Base-by-base conservation (phyloP, 2,797 vertebrate genomes). In the Hippopotamyrus pictus region DNA sequence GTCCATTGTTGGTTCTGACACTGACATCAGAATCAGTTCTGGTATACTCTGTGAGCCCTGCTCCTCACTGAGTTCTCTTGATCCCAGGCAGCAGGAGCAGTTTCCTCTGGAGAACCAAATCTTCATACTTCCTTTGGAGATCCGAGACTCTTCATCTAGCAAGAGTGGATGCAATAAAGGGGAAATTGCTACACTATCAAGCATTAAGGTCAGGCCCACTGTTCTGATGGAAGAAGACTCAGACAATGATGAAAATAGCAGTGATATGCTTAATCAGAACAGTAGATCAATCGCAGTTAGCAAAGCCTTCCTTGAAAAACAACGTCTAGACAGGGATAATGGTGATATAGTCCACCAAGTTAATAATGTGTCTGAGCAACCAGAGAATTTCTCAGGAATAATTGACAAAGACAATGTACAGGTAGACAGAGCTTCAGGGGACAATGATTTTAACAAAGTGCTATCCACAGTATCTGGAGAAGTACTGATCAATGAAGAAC, bases 401-500 rank as follows among this genome's bases (percentile, higher is more conserved):
- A 69, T 6, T 88, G 93, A 93, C 90, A 93, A 94, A 91, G 92
- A 94, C 89, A 90, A 14, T 19, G 0, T 17, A 73, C 12, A 59
- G 88, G 88, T 50, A 89, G 89, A 14, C 87, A 88, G 88, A 48
- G 89, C 89, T 92, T 92, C 86, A 17, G 79, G 90, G 90, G 89
- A 90, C 88, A 91, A 84, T 86, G 57, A n/a, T 48, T 62, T 59
- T 44, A 51, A 87, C 41, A 8, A 51, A 44, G 87, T 41, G 59
- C 41, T 65, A 89, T 53, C 76, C 9, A 41, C 50, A 59, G 93
- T 92, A 94, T 93, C 95, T n/a, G 93, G 92, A 90, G 92, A 94
- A 92, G 93, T 94, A 91, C 93, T 46, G 69, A 53, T 95, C 91
- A 94, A 92, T 92, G 92, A 93, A 89, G 91, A 93, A 90, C 93